phyloP scores from a whole-genome alignment of 2,888 invertebrate species.

The Euphydryas editha region DNA sequence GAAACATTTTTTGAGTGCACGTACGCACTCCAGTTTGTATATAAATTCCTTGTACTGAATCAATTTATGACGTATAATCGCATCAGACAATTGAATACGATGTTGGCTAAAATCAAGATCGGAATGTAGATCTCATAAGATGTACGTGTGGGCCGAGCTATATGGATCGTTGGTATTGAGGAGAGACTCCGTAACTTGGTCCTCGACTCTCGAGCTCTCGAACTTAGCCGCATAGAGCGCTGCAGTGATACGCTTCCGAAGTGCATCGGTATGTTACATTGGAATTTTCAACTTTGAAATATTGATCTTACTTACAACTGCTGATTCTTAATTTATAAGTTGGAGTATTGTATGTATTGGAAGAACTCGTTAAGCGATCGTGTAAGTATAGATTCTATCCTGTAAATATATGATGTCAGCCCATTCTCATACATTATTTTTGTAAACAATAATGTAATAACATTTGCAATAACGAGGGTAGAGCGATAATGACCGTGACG shows the following conservation, averaged over 20 bases:
- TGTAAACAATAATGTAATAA: no score
- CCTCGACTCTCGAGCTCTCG: slow-evolving; percentile 22
- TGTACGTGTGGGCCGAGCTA: slow-evolving; percentile 2
- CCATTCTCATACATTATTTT: no score
- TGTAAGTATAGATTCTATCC: neutral
- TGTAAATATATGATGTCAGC: neutral
- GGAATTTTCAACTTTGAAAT: slow-evolving; percentile 7
- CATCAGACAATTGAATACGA: neutral
- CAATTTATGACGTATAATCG: neutral
- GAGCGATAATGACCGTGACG: no score
- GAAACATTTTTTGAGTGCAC: no score
- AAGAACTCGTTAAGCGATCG: neutral
- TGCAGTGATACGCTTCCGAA: slow-evolving; percentile 27
- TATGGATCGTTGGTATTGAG: no score
- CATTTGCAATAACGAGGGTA: no score
- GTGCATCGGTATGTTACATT: slow-evolving; percentile 17
- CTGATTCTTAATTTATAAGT: neutral
- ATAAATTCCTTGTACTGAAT: no score
- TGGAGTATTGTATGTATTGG: neutral
- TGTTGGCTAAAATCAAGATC: neutral
- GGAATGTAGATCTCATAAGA: neutral
- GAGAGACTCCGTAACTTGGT: slow-evolving; percentile 20
- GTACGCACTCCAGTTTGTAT: no score
- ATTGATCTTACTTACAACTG: neutral
- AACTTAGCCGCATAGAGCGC: slow-evolving; percentile 16